These are phyloP conservation scores for Heliocidaris tuberculata DNA, from an alignment of 35 echinoderm and acorn worm species.

Conservation along the genomic window DNA sequence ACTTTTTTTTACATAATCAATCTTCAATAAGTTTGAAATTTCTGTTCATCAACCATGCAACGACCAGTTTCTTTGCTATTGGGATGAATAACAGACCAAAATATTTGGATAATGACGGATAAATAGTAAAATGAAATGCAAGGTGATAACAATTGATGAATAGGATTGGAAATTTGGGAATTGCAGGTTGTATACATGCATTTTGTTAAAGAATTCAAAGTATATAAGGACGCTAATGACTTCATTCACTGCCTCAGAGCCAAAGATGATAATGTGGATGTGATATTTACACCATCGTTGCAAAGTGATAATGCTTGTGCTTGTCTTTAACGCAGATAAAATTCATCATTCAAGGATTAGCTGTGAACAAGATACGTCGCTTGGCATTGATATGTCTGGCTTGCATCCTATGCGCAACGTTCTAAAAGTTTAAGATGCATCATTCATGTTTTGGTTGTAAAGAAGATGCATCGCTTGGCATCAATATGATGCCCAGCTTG, in stretches of 20 bases:
- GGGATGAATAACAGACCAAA: background rate
- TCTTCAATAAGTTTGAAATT: background rate
- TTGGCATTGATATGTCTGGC: slow-evolving; percentile 46
- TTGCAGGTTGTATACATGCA: background rate
- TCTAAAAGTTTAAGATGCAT: slow-evolving; percentile 34
- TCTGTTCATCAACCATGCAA: background rate
- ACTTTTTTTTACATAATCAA: no score
- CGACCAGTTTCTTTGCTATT: no score
- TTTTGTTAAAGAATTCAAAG: no score
- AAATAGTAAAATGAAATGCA: background rate
- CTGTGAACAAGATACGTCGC: slow-evolving; percentile 35
- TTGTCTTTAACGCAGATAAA: background rate
- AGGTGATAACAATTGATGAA: background rate
- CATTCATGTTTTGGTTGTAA: background rate
- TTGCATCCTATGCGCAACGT: slow-evolving; percentile 57
- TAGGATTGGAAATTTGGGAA: no score
- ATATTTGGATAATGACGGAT: background rate
- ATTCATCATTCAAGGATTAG: background rate
- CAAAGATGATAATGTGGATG: background rate
- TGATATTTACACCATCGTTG: background rate
- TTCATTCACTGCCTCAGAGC: background rate
- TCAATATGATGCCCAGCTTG: slow-evolving; percentile 53
- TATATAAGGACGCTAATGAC: background rate
- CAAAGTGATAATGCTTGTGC: background rate
- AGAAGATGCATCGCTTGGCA: slow-evolving; percentile 43